Base-by-base conservation (phyloP, 2,797 vertebrate species). In the Paramormyrops hopkinsi region DNA sequence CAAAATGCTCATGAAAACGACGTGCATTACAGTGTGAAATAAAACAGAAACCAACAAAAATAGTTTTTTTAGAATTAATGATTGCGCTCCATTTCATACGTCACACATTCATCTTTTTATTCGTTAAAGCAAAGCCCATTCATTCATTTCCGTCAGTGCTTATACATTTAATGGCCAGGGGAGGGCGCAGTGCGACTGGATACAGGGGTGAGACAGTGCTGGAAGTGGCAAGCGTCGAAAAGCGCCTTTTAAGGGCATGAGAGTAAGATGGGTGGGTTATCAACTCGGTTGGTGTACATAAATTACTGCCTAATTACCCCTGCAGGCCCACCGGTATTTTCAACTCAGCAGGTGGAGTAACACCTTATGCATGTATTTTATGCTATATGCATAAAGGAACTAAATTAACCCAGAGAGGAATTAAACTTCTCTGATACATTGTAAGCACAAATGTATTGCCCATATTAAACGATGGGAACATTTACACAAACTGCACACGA, bases 191-290 rank as follows among this genome's bases (percentile, higher is more conserved):
- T 7, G 3, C 90, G 90, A 89, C 87, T 88, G 12, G 50, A 82
- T 8, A 86, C 14, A 17, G 37, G 46, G 19, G 29, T 46, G 48
- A 69, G 91, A 91, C 89, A 86, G 73, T 87, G 85, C 88, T 89
- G 5, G 90, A 90, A 91, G 89, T 88, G 88, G 92, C 90, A 93
- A 89, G 91, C 93, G 53, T 92, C 82, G 92, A 95, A 95, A 93
- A 94, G 91, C 91, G 93, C 96, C 95, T 96, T 96, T 95, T 96
- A 96, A 95, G 95, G 96, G 94, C 95, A 96, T 96, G 92, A 94
- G 93, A 91, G 91, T 89, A 92, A 91, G 93, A 88, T 92, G 95
- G 95, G 94, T 95, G 95, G 94, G 94, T 94, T 93, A 92, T 92
- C 91, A 92, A 90, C 89, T 83, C 89, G 87, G 76, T 82, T 69